Base-by-base conservation (phyloP, 1,140 invertebrate genomes). In the Myzus persicae region DNA sequence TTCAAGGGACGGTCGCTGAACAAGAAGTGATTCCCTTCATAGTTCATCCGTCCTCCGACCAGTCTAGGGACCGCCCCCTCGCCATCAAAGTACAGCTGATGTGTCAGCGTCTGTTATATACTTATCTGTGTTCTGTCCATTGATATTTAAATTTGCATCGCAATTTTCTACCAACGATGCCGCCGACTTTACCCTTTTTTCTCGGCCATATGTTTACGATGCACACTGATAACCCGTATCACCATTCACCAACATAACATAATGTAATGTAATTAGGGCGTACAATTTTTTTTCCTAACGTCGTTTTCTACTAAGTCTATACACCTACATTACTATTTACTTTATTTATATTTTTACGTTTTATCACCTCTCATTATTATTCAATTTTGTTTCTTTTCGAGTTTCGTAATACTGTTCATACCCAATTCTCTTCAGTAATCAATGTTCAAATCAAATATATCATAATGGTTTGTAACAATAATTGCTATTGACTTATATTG, bases 221-320 rank as follows among this genome's bases (percentile, higher is more conserved):
- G 44, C 2, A 5, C 31, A 26, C 9, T 89, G 88, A 89, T 89
- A 89, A 89, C 48, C 22, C 11, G 36, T 89, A 89, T 89, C 88
- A 54, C 14, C 18, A 24, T 59, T 59, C 54, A 54, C n/a, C 59
- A 76, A 76, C 59, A 76, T 18, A 76, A 76, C 59, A 67, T 76
- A 76, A 76, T 76, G 31, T 90, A 90, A 90, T 90, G 89, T 90
- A 90, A 90, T 90, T 90, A 90, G 89, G 89, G 89, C 89, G 54
- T 90, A 90, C 36, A 67, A 59, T 42, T 90, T 90, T 54, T 90
- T 90, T 54, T 26, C 0, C 26, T 18, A 76, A 76, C 59, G 59
- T 76, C n/a, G 31, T n/a, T 76, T 76, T 76, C 1, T 76, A 76
- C 2, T 54, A 31, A 59, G 26, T 59, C 51, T 88, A 46, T 20